A percentile compares a stretch with the other conserved stretches of the same genome.
phyloP scores from a whole-genome alignment of 2,113 vertebrate species.

The Malurus alboscapulatus region DNA sequence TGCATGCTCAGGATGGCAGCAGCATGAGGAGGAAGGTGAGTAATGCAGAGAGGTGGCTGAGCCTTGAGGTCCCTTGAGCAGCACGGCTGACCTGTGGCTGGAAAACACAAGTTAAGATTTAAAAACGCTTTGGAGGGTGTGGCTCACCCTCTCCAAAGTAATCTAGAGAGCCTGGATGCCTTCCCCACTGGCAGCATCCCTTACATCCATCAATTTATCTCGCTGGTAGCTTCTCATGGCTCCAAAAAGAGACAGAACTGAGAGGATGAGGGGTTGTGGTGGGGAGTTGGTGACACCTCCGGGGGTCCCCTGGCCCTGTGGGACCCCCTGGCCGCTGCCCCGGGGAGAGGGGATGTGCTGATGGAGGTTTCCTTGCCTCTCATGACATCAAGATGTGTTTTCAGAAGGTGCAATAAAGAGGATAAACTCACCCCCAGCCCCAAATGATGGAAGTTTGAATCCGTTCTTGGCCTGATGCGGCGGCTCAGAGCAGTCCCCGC shows the following conservation, averaged over 20 bases:
- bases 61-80: neutral
- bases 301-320: neutral
- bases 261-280: neutral
- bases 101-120: constrained; percentile 29
- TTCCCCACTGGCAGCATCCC: neutral
- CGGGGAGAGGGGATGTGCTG: neutral
- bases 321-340: neutral
- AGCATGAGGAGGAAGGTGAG: constrained; percentile 20
- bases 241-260: neutral
- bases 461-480: neutral
- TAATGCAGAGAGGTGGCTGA: neutral
- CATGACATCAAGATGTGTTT: neutral
- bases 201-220: neutral
- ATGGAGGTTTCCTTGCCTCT: neutral
- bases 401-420: neutral
- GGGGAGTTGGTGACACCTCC: neutral
- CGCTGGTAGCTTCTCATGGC: neutral
- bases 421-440: rapidly evolving
- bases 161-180: neutral
- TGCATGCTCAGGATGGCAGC: constrained; percentile 36
- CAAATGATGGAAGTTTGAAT: neutral
- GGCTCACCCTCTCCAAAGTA: constrained; percentile 8
- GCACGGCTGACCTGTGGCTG: neutral
- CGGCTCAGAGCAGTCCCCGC: constrained; percentile 2
- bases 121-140: neutral